Conservation (phyloP, 2,113 vertebrate species). For the Probosciger aterrimus region DNA sequence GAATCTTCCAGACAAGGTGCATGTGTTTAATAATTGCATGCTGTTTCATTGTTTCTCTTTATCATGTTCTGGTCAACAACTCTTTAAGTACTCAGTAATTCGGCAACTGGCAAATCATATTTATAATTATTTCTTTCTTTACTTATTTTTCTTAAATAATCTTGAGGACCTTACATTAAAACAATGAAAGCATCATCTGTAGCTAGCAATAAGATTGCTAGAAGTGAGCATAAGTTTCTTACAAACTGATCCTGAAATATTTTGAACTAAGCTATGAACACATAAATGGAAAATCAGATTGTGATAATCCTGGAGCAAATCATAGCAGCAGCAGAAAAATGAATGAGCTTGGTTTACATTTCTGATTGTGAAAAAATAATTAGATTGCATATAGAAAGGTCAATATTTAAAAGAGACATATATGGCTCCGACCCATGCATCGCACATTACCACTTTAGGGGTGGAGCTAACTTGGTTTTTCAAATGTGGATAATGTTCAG, state of each 20-base stretch:
- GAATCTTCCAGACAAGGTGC: background rate
- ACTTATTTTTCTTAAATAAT: background rate
- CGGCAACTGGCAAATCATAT: background rate
- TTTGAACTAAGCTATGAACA: background rate
- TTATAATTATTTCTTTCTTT: background rate
- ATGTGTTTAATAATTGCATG: background rate
- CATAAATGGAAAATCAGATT: background rate
- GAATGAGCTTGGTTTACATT: background rate
- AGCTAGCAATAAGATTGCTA: background rate
- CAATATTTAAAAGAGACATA: background rate
- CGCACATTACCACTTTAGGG: background rate
- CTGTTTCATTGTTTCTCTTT: background rate
- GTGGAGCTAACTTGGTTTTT: background rate
- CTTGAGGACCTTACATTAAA: background rate
- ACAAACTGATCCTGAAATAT: background rate
- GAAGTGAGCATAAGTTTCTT: background rate
- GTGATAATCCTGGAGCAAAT: background rate
- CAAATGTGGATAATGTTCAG: background rate
- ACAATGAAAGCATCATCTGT: background rate
- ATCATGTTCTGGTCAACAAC: rapidly evolving
- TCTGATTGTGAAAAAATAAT: background rate
- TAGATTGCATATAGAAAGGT: background rate
- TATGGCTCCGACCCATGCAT: too few relatives aligned
- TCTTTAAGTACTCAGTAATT: background rate
- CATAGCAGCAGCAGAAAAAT: background rate